Conservation (phyloP, 2,113 vertebrate species). For the Pampusana beccarii region DNA sequence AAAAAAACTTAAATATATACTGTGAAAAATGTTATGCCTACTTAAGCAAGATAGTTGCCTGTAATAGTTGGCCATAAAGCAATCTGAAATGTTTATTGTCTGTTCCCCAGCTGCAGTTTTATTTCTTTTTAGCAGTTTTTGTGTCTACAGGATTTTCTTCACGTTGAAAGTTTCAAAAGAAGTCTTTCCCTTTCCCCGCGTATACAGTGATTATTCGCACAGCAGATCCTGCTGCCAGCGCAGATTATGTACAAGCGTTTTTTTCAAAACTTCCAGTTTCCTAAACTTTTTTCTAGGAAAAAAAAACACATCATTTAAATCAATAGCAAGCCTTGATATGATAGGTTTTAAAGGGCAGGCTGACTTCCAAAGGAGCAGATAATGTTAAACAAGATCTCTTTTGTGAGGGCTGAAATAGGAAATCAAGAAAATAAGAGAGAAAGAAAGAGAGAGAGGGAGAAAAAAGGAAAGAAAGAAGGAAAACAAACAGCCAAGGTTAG, state of each 20-base stretch:
- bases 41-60: conserved; percentile 65
- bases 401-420: conserved; percentile 31
- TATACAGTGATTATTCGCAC: background rate
- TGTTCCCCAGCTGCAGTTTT: conserved; percentile 33
- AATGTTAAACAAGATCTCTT: conserved; percentile 23
- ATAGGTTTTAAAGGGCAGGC: background rate
- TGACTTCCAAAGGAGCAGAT: conserved; percentile 23
- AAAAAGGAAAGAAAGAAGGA: background rate
- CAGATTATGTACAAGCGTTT: background rate
- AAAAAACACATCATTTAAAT: background rate
- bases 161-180: background rate
- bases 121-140: conserved; percentile 41
- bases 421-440: background rate
- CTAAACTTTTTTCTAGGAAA: background rate
- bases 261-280: background rate
- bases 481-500: background rate
- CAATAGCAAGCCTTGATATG: background rate
- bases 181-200: background rate
- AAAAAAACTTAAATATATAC: conserved; percentile 64
- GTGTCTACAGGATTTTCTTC: background rate
- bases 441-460: background rate
- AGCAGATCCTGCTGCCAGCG: background rate
- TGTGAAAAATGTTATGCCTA: conserved; percentile 62
- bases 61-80: conserved; percentile 51
- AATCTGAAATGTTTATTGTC: conserved; percentile 62